Base-by-base conservation (phyloP, 1,140 invertebrate species). In the Drosophila micromelanica region DNA sequence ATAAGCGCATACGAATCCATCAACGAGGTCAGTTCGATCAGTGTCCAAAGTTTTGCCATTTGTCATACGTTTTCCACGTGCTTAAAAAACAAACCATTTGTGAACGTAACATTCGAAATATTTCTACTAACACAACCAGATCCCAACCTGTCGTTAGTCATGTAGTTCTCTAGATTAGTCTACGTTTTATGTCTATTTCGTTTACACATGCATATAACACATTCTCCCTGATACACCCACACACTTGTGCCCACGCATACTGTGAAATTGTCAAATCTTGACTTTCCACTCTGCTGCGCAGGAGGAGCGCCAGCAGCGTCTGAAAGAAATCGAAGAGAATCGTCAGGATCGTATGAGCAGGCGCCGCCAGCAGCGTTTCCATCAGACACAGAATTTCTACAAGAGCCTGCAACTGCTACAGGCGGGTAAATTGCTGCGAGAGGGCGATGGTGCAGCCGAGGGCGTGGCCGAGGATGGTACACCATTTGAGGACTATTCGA, bases 371-470 rank as follows among this genome's bases (percentile, higher is more conserved):
- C 94, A 95, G 76, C 93, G 95, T 63, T 94, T 95, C 90, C 93
- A 95, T 78, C 94, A 95, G 69, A 96, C 94, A 2, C 94, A 96
- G 79, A 95, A 96, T 64, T 96, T 96, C 92, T 93, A 95, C 82
- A 96, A 96, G 92, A 96, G 95, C 91, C 94, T 96, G 94, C 95
- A 95, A 89, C 95, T 96, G 94, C 92, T 96, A 69, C 94, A 96
- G 91, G 94, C 94, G 12, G 96, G 96, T 81, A 92, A 79, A 42
- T 70, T 91, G 15, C 51, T 92, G 32, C 59, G 90, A 11, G 94
- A 93, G 43, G 94, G 92, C 52, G 94, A 93, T 42, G 94, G 93
- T 71, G 90, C 92, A 38, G 52, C 45, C 9, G 78, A 79, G 40
- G 81, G 81, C 9, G 63, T 87, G 46, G 82, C 82, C 27, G 82